Evolutionary conservation across 2,113 vertebrate species (phyloP).

Genomic region (Beaufortia kweichowensis): DNA sequence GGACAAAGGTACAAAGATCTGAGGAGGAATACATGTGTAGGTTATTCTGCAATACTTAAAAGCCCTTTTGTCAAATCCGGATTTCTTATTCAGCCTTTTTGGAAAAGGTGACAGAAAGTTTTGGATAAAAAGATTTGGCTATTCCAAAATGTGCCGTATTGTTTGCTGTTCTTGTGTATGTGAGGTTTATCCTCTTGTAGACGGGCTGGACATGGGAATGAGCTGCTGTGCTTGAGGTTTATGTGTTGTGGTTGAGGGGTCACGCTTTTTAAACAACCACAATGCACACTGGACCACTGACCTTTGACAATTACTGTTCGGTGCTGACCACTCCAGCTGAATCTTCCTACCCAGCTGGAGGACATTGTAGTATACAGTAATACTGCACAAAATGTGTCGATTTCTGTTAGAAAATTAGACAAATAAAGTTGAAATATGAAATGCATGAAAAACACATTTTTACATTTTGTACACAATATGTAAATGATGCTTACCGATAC

Average conservation of each 20-base stretch:
- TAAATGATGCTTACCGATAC: too few relatives aligned
- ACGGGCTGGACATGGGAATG: neutral
- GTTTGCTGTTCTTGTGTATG: neutral
- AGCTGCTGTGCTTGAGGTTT: slow-evolving; percentile 38
- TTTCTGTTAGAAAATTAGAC: too few relatives aligned
- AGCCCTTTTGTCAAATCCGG: slow-evolving; percentile 30
- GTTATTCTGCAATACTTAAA: slow-evolving; percentile 37
- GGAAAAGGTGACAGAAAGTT: slow-evolving; percentile 18
- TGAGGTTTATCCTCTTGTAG: neutral
- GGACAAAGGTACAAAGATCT: slow-evolving; percentile 42
- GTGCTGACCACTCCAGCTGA: slow-evolving; percentile 1
- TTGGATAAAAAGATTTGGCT: slow-evolving; percentile 6
- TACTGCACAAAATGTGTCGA: neutral
- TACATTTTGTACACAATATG: too few relatives aligned
- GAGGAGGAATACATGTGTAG: slow-evolving; percentile 19
- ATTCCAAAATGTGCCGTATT: neutral
- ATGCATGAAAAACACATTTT: too few relatives aligned
- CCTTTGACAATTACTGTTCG: slow-evolving; percentile 24
- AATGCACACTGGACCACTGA: slow-evolving; percentile 32
- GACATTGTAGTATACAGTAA: neutral
- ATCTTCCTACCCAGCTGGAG: slow-evolving; percentile 20
- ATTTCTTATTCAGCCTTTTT: neutral
- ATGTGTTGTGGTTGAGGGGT: slow-evolving; percentile 38
- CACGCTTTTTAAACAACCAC: slow-evolving; percentile 31
- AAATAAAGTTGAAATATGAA: too few relatives aligned